Evolutionary conservation across 2,888 invertebrate genomes (phyloP), one percentile per base, ranked within the genome.

Genomic region (Entomobrya multifasciata): DNA sequence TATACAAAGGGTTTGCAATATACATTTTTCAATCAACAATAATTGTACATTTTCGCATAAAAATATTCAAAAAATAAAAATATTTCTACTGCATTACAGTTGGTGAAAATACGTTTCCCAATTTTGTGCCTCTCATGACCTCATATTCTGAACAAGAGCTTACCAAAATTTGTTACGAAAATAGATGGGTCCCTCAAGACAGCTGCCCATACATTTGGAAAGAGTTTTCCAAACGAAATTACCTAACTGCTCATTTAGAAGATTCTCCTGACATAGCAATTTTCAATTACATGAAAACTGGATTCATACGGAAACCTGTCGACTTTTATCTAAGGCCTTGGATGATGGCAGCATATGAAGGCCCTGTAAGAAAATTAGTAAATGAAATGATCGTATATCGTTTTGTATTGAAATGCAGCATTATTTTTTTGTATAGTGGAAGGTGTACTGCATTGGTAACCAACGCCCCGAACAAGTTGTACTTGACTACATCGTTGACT

Each of bases 401-500:
- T n/a, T n/a, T n/a, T n/a, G n/a, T n/a, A n/a, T n/a, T n/a, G n/a
- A n/a, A n/a, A n/a, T n/a, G n/a, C n/a, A n/a, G n/a, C n/a, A n/a
- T n/a, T n/a, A n/a, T n/a, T n/a, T n/a, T n/a, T n/a, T n/a, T n/a
- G n/a, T n/a, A n/a, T n/a, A n/a, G n/a, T n/a, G n/a, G n/a, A n/a
- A n/a, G n/a, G n/a, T n/a, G n/a, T n/a, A 88, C 22, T 90, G 90
- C 17, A 80, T 89, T 41, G 90, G 89, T 2, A 67, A 87, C 36
- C 87, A 89, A 62, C 79, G 87, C 2, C 81, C 87, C 4, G 90
- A 89, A 11, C 74, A 88, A 70, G 62, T 85, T 15, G 62, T 88
- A 5, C 41, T 89, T 0, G 67, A 86, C 8, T 90, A 89, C 25
- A 77, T 88, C 17, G 91, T 94, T 57, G 95, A 96, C 91, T 95